Conservation (phyloP, 2,888 invertebrate genomes). For the Deladenus siricidicola region DNA sequence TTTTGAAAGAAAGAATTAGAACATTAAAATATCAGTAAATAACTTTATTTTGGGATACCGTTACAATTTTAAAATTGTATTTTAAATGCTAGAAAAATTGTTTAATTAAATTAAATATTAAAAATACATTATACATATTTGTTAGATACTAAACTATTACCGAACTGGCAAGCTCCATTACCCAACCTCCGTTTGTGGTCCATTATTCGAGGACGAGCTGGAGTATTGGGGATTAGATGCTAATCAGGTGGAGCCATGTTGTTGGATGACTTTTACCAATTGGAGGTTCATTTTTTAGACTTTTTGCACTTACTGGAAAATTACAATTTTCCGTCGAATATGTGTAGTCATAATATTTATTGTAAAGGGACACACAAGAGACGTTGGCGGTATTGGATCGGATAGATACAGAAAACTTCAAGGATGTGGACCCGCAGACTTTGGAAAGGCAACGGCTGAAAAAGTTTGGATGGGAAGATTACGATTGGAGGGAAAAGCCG, state of each 20-base stretch:
- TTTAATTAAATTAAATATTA: too few relatives aligned
- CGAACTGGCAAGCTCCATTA: slow-evolving; percentile 70
- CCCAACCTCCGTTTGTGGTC: slow-evolving; percentile 97
- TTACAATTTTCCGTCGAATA: not conserved
- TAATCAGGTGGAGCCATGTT: slow-evolving; percentile 98
- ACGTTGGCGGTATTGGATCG: slow-evolving; percentile 93
- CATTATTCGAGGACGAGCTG: slow-evolving; percentile 94
- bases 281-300: not conserved
- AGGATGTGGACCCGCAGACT: slow-evolving; percentile 47
- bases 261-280: slow-evolving; percentile 91
- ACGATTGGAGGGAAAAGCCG: slow-evolving; percentile 69
- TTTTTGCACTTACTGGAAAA: not conserved
- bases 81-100: too few relatives aligned
- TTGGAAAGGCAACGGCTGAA: slow-evolving; percentile 70
- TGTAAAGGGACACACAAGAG: slow-evolving; percentile 83
- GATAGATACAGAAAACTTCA: slow-evolving; percentile 79
- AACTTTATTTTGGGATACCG: too few relatives aligned
- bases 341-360: not conserved
- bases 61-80: too few relatives aligned
- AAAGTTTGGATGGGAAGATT: slow-evolving; percentile 80
- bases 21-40: too few relatives aligned
- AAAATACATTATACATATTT: slow-evolving; percentile 45
- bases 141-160: slow-evolving; percentile 87
- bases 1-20: too few relatives aligned
- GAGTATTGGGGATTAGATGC: slow-evolving; percentile 97